Evolutionary conservation across 2,888 invertebrate genomes (phyloP).

Genomic region (Acronicta aceris): DNA sequence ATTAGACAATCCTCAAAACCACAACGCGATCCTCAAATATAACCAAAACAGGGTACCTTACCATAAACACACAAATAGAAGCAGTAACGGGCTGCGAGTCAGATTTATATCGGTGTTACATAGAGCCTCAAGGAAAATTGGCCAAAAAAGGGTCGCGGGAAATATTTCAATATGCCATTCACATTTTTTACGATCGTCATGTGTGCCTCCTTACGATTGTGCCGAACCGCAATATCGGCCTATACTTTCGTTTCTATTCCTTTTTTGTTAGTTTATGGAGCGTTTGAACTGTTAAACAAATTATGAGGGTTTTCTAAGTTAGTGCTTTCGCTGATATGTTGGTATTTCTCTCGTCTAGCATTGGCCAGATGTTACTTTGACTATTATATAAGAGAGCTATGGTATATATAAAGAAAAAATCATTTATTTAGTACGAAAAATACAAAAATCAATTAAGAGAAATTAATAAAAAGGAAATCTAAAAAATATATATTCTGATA

Average conservation of each 20-base stretch:
- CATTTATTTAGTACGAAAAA: no score
- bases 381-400: neutral
- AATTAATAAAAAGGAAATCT: no score
- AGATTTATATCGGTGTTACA: constrained; percentile 81
- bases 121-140: constrained; percentile 79
- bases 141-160: constrained; percentile 80
- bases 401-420: no score
- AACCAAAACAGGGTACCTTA: constrained; percentile 50
- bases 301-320: constrained; percentile 46
- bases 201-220: constrained; percentile 81
- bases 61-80: constrained; percentile 68
- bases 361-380: neutral
- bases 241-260: constrained; percentile 70
- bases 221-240: constrained; percentile 80
- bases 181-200: constrained; percentile 86
- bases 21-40: constrained; percentile 29
- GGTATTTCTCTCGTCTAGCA: neutral
- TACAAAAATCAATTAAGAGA: no score
- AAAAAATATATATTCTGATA: no score
- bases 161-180: constrained; percentile 88
- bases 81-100: constrained; percentile 70
- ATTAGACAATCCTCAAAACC: constrained; percentile 18
- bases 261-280: constrained; percentile 71
- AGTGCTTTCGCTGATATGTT: constrained; percentile 5
- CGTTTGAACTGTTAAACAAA: constrained; percentile 60